These are phyloP conservation scores for Microctonus hyperodae DNA, from an alignment of 2,888 invertebrate species.

Conservation along the genomic window DNA sequence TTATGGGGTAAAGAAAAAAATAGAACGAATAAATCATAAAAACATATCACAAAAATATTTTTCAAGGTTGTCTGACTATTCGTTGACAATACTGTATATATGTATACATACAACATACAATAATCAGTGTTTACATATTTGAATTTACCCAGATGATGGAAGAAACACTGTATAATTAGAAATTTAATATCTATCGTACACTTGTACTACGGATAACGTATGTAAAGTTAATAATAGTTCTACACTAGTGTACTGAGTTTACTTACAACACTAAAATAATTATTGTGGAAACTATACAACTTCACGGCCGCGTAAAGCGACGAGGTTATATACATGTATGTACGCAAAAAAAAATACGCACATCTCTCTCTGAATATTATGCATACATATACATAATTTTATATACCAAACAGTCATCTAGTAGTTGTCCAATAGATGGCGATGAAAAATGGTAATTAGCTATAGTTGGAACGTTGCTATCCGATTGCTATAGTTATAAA, in stretches of 20 bases:
- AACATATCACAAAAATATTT: neutral
- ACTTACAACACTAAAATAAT: conserved; percentile 7
- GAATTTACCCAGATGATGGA: conserved; percentile 1
- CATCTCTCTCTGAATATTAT: neutral
- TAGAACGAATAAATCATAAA: neutral
- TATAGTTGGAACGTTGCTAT: too few relatives aligned
- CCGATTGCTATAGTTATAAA: too few relatives aligned
- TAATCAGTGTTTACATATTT: conserved; percentile 8
- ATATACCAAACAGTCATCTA: too few relatives aligned
- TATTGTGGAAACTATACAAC: conserved; percentile 9
- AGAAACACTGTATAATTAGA: neutral
- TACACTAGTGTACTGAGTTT: too few relatives aligned
- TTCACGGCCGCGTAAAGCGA: conserved; percentile 4
- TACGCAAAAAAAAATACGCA: neutral
- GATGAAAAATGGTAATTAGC: too few relatives aligned
- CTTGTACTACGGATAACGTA: neutral
- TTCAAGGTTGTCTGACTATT: conserved; percentile 1
- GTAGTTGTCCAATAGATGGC: too few relatives aligned
- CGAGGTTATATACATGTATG: neutral
- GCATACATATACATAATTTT: neutral
- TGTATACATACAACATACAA: conserved; percentile 20
- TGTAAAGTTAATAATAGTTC: conserved; percentile 1
- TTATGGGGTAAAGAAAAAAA: neutral
- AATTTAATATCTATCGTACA: neutral
- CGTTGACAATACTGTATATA: conserved; percentile 21